A percentile compares a stretch with the other conserved stretches of the same genome.
Conservation (phyloP, 2,113 vertebrate species). For the Otocyon megalotis region DNA sequence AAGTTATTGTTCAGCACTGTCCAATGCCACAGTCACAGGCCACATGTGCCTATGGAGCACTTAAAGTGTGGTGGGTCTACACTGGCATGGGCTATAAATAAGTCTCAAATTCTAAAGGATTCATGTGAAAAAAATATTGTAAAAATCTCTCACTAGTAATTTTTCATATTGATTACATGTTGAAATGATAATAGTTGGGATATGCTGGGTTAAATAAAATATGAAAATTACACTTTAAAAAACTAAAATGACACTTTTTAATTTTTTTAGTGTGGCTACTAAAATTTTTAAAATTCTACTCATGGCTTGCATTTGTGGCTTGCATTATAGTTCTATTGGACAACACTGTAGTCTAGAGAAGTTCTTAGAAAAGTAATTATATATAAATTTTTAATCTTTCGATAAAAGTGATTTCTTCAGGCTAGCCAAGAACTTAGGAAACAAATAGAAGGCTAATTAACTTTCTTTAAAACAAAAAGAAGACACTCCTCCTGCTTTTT, state of each 20-base stretch:
- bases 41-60: not conserved
- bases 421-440: conserved; percentile 18
- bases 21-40: not conserved
- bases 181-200: conserved; percentile 1
- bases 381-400: conserved; percentile 22
- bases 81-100: not conserved
- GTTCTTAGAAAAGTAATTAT: conserved; percentile 22
- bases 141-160: not conserved
- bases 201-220: not conserved
- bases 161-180: not conserved
- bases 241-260: not conserved
- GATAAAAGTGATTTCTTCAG: not conserved
- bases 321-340: not conserved
- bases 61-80: not conserved
- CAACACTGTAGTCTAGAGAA: not conserved
- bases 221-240: not conserved
- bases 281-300: not conserved
- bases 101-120: conserved; percentile 14
- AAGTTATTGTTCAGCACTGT: not conserved
- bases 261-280: not conserved
- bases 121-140: not conserved
- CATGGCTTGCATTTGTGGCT: not conserved
- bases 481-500: not conserved
- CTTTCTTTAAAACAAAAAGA: conserved; percentile 8
- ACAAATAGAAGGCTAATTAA: not conserved